Conservation (phyloP, 2,888 invertebrate genomes). For the Tachina fera region DNA sequence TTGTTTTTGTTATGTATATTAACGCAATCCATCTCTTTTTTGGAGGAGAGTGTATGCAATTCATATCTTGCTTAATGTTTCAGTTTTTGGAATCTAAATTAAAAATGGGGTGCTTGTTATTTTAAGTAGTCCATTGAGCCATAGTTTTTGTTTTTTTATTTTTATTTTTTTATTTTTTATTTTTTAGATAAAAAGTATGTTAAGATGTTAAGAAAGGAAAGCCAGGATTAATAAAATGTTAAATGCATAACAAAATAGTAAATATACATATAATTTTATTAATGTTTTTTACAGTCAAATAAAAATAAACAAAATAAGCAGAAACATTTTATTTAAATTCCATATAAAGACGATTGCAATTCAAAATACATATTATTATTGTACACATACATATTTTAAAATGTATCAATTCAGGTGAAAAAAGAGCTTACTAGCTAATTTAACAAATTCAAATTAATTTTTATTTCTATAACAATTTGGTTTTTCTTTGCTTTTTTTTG, state of each 20-base stretch:
- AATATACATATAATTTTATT: slow-evolving; percentile 18
- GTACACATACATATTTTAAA: slow-evolving; percentile 18
- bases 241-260: slow-evolving; percentile 34
- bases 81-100: slow-evolving; percentile 72
- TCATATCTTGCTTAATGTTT: slow-evolving; percentile 68
- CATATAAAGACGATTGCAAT: slow-evolving; percentile 34
- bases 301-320: slow-evolving; percentile 1
- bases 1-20: slow-evolving; percentile 37
- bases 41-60: slow-evolving; percentile 50
- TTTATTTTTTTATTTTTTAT: no score
- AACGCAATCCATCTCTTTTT: slow-evolving; percentile 60
- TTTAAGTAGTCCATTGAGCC: slow-evolving; percentile 66
- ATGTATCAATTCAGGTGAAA: slow-evolving; percentile 9
- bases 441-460: slow-evolving; percentile 19
- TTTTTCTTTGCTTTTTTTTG: background rate
- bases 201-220: slow-evolving; percentile 39
- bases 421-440: slow-evolving; percentile 52
- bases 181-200: slow-evolving; percentile 2
- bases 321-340: slow-evolving; percentile 10
- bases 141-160: slow-evolving; percentile 9
- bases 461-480: slow-evolving; percentile 14
- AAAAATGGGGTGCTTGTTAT: slow-evolving; percentile 71
- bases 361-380: slow-evolving; percentile 3
- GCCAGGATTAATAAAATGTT: slow-evolving; percentile 24
- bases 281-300: slow-evolving; percentile 18